Evolutionary conservation across 2,113 vertebrate species (phyloP), one percentile per base, ranked within the genome.

Genomic region (Gopherus flavomarginatus): DNA sequence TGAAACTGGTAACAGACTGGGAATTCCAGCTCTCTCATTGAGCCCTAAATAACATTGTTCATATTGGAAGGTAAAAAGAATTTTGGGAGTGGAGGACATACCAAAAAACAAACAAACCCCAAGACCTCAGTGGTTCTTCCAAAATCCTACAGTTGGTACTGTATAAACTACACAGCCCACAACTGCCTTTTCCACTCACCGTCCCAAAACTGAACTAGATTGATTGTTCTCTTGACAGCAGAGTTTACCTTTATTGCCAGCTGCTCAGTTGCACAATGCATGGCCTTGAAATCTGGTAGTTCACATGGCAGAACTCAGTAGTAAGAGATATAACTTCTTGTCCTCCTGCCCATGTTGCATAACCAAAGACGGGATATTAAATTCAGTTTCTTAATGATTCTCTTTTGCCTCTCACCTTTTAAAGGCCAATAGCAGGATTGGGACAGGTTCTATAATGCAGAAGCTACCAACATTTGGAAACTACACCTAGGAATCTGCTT

Each of bases 401-500:
- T 90, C 49, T 52, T 81, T 31, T 84, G 27, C 35, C 77, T 49
- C 17, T 5, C 84, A 12, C 8, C 1, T 87, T 69, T 87, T 9
- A 11, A 54, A 10, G 7, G 3, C 10, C 0, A 59, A 62, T 54
- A 83, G 38, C 10, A 80, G 75, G 88, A 1, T 21, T 89, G 44
- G 31, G n/a, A 6, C 11, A 89, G 86, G 6, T 53, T 52, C n/a
- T 49, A 87, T 5, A 75, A 52, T 9, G 59, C 5, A 0, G 0
- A 59, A 50, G 17, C 17, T 21, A 13, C 49, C 16, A 75, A n/a
- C 26, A 42, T 86, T 75, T 21, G 31, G 11, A 8, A 91, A 44
- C 27, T 82, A 90, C 65, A 88, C 4, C 11, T 1, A 6, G 24
- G 38, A 65, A 38, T 27, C 5, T 0, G 35, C 11, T 77, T 77